phyloP scores from a whole-genome alignment of 2,113 vertebrate genomes.

The Spermophilus dauricus region DNA sequence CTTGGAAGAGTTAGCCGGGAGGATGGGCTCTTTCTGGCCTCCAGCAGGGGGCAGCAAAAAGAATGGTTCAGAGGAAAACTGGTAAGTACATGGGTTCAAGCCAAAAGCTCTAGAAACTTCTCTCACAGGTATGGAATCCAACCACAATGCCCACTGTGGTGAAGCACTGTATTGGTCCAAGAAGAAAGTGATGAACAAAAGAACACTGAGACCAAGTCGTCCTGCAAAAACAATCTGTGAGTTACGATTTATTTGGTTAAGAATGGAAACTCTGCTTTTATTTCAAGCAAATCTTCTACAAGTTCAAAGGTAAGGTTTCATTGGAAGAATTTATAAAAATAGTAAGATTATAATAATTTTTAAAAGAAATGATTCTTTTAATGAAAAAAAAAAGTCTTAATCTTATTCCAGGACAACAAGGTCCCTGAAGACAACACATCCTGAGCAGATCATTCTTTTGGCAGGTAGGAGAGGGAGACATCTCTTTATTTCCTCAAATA shows the following conservation, averaged over 20 bases:
- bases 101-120: slow-evolving; percentile 66
- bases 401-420: background rate
- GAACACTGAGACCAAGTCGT: background rate
- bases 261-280: slow-evolving; percentile 66
- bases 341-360: slow-evolving; percentile 3
- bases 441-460: background rate
- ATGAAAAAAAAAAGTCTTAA: background rate
- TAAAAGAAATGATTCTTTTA: background rate
- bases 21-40: background rate
- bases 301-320: slow-evolving; percentile 71
- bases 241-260: slow-evolving; percentile 59
- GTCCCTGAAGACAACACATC: background rate
- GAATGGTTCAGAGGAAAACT: slow-evolving; percentile 19
- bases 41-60: slow-evolving; percentile 64
- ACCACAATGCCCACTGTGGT: slow-evolving; percentile 57
- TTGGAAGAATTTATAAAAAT: background rate
- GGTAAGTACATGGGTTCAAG: background rate
- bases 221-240: background rate
- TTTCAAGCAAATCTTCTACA: slow-evolving; percentile 61
- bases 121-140: slow-evolving; percentile 80
- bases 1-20: background rate
- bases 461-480: no score
- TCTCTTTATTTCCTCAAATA: background rate
- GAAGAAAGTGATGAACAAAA: background rate
- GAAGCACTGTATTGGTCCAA: background rate